Evolutionary conservation across 2,797 vertebrate genomes (phyloP).

Genomic region (Dendrocincla tyrannina): DNA sequence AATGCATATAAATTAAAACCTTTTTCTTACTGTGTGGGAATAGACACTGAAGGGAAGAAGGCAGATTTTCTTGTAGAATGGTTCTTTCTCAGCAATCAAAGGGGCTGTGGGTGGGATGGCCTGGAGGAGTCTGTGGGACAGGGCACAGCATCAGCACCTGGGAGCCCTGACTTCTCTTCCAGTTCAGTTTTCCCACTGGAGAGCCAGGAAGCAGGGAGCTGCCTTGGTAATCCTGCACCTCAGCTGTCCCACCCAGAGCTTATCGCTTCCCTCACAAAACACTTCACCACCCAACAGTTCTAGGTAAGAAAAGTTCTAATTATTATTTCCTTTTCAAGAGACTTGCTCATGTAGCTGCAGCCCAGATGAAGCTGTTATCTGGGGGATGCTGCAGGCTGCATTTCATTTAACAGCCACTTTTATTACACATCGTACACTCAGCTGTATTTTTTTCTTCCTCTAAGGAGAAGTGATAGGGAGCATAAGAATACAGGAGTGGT

Average conservation of each 20-base stretch:
- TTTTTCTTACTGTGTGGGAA: not conserved
- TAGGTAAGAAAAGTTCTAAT: not conserved
- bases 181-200: not conserved
- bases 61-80: not conserved
- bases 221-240: not conserved
- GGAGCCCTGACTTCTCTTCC: not conserved
- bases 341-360: not conserved
- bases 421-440: not conserved
- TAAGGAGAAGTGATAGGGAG: constrained; percentile 13
- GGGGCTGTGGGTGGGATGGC: not conserved
- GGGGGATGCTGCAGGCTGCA: not conserved
- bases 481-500: constrained; percentile 15
- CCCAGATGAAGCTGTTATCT: not conserved
- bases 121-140: not conserved
- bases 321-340: not conserved
- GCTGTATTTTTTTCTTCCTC: not conserved
- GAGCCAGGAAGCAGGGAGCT: not conserved
- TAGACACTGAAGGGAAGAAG: not conserved
- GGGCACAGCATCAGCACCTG: not conserved
- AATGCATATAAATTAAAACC: not conserved
- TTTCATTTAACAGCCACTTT: not conserved
- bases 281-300: not conserved
- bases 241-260: not conserved
- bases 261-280: not conserved
- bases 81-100: not conserved